Percentiles rank a stretch among this genome's conserved stretches.
Evolutionary conservation across 2,797 vertebrate genomes (phyloP).

Genomic region (Phoxinus dragarum): DNA sequence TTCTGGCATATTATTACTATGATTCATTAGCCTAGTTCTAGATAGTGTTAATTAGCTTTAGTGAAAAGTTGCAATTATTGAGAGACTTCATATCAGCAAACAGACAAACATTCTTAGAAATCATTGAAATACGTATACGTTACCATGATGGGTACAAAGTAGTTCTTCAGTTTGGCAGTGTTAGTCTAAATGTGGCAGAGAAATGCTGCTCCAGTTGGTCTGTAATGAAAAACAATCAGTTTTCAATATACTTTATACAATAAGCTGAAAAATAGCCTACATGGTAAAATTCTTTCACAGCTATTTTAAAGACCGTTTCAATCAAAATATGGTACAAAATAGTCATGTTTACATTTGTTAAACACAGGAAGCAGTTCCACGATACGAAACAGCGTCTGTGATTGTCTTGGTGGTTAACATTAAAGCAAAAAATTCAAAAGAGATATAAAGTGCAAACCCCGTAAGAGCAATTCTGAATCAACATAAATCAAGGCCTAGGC

Average conservation of each 20-base stretch:
- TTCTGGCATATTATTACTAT: background rate
- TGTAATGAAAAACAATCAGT: slow-evolving; percentile 29
- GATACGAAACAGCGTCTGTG: background rate
- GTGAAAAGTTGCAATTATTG: background rate
- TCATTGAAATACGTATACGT: background rate
- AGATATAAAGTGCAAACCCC: background rate
- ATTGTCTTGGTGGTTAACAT: background rate
- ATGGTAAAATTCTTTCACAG: background rate
- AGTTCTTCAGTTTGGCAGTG: slow-evolving; percentile 46
- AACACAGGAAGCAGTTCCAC: background rate
- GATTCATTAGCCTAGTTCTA: too few relatives aligned
- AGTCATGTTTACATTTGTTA: background rate
- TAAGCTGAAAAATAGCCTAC: background rate
- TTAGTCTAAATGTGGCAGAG: slow-evolving; percentile 20
- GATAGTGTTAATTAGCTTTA: background rate
- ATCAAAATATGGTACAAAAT: background rate
- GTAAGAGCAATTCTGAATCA: background rate
- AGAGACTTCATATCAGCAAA: background rate
- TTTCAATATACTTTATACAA: background rate
- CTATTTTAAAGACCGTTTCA: background rate
- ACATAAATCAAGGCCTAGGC: background rate
- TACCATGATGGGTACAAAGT: slow-evolving; percentile 52
- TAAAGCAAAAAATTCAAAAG: background rate
- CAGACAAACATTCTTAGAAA: background rate
- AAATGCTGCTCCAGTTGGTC: slow-evolving; percentile 27